Evolutionary conservation across 2,113 vertebrate species (phyloP), one percentile per base, ranked within the genome.

Genomic region (Phrynosoma blainvillii): DNA sequence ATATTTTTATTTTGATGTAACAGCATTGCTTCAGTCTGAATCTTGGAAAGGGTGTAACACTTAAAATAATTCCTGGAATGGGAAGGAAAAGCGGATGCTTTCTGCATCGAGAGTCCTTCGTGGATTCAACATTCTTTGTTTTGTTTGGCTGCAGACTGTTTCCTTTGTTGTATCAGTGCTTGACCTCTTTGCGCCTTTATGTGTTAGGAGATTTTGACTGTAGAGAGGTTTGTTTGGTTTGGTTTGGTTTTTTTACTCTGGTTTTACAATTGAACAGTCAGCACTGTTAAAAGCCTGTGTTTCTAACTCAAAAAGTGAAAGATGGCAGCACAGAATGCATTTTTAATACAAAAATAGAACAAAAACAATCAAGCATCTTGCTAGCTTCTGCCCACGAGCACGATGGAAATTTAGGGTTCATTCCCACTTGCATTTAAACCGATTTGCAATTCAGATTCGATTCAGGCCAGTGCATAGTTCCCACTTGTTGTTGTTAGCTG

Each of bases 31-130:
- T 65, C 54, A 62, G 79, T 56, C 40, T 18, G 62, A 70, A 47
- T 82, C 71, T 82, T 87, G 71, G 36, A 66, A 82, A 76, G 71
- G 71, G 71, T 52, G 56, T 76, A 52, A 65, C 73, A 12, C 52
- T 62, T 42, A 47, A 11, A 66, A 87, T 82, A 87, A 87, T 87
- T 87, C 79, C 79, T 87, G 86, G 71, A 87, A 87, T 82, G 56
- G 27, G 36, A 75, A 30, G 79, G 47, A 30, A 68, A 82, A 82
- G 40, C 86, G 56, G 86, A 82, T 87, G 56, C 79, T 52, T 82
- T 87, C 54, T 87, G 30, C 40, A 82, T 76, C 70, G 32, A 82
- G 71, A 82, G 71, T 12, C 59, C 36, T 82, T 82, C 56, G n/a
- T 82, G 23, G 71, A 76, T 76, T 52, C 79, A 87, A 52, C 79